Evolutionary conservation across 2,113 vertebrate genomes (phyloP).

Genomic region (Amphilophus citrinellus): DNA sequence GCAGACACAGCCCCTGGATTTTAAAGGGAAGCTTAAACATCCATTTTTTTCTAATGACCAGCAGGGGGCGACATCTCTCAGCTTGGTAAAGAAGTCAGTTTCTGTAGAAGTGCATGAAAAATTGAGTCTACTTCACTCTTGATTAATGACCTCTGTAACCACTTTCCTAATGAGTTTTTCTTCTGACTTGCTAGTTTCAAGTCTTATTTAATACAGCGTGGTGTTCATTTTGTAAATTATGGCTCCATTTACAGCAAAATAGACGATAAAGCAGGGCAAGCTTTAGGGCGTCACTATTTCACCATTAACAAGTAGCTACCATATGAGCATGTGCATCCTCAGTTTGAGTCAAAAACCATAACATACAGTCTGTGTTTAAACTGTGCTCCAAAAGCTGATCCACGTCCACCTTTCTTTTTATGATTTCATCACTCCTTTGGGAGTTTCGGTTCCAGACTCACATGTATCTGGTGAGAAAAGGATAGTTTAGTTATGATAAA

Average conservation of each 20-base stretch:
- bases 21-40: neutral
- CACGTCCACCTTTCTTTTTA: neutral
- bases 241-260: constrained; percentile 12
- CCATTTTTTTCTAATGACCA: neutral
- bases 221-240: constrained; percentile 6
- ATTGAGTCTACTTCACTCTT: neutral
- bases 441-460: neutral
- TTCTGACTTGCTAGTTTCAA: constrained; percentile 4
- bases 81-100: neutral
- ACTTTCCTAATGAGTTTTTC: constrained; percentile 16
- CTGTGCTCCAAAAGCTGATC: neutral
- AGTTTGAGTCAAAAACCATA: constrained; percentile 2
- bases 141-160: constrained; percentile 6
- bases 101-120: constrained; percentile 2
- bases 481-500: neutral
- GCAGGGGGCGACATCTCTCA: neutral
- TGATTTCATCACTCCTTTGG: neutral
- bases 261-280: constrained; percentile 12
- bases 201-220: neutral
- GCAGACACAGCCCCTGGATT: neutral
- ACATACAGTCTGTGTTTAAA: neutral
- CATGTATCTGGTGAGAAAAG: neutral
- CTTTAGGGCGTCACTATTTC: constrained; percentile 11
- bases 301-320: neutral
- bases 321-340: neutral